These are phyloP conservation scores for Cotesia glomerata DNA, from an alignment of 1,140 invertebrate genomes.

Conservation along the genomic window DNA sequence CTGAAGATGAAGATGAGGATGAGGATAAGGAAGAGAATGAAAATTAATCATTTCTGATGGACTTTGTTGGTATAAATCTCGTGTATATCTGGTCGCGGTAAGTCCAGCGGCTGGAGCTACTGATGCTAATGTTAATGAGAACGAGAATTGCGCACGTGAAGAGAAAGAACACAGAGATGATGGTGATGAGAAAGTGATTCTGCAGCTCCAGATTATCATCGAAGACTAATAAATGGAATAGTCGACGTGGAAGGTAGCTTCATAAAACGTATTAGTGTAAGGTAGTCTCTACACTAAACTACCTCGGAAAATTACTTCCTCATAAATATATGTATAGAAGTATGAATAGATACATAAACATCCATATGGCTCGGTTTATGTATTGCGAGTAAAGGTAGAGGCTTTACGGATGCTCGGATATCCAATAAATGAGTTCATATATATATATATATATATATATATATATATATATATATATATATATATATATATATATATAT, in stretches of 20 bases:
- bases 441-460: neutral
- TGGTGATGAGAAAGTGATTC: neutral
- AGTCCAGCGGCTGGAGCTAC: too few relatives aligned
- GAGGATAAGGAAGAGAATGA: neutral
- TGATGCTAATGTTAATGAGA: too few relatives aligned
- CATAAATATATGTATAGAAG: conserved; percentile 10
- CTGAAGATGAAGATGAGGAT: neutral
- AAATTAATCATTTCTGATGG: conserved; percentile 15
- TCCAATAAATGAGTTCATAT: conserved; percentile 7
- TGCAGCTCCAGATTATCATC: conserved; percentile 33
- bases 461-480: neutral
- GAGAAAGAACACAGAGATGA: neutral
- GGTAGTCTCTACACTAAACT: conserved; percentile 4
- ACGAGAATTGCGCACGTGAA: neutral
- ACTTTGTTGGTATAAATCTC: too few relatives aligned
- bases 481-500: neutral
- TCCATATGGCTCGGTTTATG: too few relatives aligned
- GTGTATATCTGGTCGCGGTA: too few relatives aligned
- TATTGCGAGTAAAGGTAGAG: too few relatives aligned
- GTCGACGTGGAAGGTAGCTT: neutral
- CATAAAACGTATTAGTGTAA: conserved; percentile 2
- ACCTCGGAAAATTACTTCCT: conserved; percentile 37
- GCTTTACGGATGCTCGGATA: conserved; percentile 33
- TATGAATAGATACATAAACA: too few relatives aligned
- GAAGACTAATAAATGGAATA: conserved; percentile 32